A percentile compares a stretch with the other conserved stretches of the same genome.
phyloP scores from a whole-genome alignment of 2,797 vertebrate species.

The Tenualosa thibaudeaui region DNA sequence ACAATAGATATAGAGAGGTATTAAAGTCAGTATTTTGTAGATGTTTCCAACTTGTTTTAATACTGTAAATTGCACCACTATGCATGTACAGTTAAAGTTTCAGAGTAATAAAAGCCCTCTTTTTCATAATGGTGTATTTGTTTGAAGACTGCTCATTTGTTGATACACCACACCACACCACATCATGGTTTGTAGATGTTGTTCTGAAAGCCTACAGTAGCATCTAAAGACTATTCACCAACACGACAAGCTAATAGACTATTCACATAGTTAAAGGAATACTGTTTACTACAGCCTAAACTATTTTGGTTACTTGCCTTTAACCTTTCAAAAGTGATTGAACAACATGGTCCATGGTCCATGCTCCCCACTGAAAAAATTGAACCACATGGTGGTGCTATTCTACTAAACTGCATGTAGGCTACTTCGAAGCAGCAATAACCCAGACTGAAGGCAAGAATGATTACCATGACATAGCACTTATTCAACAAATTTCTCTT shows the following conservation, averaged over 20 bases:
- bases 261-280: neutral
- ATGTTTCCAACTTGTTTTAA: conserved; percentile 16
- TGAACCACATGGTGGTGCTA: conserved; percentile 6
- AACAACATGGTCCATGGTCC: neutral
- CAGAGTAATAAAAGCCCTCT: conserved; percentile 45
- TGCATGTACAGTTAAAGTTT: conserved; percentile 47
- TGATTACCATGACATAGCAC: conserved; percentile 6
- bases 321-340: neutral
- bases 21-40: conserved; percentile 14
- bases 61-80: conserved; percentile 34
- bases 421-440: neutral
- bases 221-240: neutral
- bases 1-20: conserved; percentile 2
- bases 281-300: neutral
- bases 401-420: neutral
- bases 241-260: neutral
- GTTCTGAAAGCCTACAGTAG: too few relatives aligned
- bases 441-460: neutral
- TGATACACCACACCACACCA: neutral
- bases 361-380: neutral
- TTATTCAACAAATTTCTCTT: conserved; percentile 7
- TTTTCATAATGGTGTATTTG: conserved; percentile 27
- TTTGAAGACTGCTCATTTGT: conserved; percentile 12
- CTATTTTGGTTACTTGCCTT: neutral
- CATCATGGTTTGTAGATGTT: neutral